A percentile compares a stretch with the other conserved stretches of the same genome.
These are phyloP conservation scores for Oconnorella tubifera DNA, from an alignment of 2,888 invertebrate genomes.

Conservation along the genomic window DNA sequence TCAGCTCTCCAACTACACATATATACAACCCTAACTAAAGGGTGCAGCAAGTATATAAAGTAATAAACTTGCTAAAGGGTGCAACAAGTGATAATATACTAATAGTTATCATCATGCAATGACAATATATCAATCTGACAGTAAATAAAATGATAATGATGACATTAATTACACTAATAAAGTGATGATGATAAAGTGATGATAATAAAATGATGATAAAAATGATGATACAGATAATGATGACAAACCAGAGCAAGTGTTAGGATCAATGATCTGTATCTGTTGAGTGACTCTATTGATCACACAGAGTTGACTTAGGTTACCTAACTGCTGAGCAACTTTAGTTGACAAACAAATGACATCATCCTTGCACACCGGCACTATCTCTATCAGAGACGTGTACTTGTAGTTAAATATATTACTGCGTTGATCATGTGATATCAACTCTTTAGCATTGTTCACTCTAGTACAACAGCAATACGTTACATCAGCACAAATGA, in stretches of 20 bases:
- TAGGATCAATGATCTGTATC: slow-evolving; percentile 88
- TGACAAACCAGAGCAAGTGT: background rate
- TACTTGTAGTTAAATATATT: slow-evolving; percentile 96
- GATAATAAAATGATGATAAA: too few species aligned
- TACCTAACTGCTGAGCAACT: slow-evolving; percentile 79
- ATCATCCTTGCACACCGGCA: slow-evolving; percentile 80
- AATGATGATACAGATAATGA: too few species aligned
- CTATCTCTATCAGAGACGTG: slow-evolving; percentile 85
- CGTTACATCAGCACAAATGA: too few species aligned
- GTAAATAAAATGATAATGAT: too few species aligned
- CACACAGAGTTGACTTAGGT: slow-evolving; percentile 81
- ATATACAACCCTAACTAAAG: too few species aligned
- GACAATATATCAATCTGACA: too few species aligned
- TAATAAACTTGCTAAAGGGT: too few species aligned
- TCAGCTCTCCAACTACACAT: slow-evolving; percentile 74
- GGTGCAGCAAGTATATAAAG: too few species aligned
- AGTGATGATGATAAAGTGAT: background rate
- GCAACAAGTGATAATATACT: too few species aligned
- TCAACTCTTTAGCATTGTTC: slow-evolving; percentile 85
- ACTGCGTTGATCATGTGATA: slow-evolving; percentile 95
- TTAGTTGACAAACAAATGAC: slow-evolving; percentile 84
- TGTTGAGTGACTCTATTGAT: slow-evolving; percentile 82
- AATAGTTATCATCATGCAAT: too few species aligned
- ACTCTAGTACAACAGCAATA: slow-evolving; percentile 61
- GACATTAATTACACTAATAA: background rate